Evolutionary conservation across 2,797 vertebrate species (phyloP), one percentile per base, ranked within the genome.

Genomic region (Notamacropus eugenii): DNA sequence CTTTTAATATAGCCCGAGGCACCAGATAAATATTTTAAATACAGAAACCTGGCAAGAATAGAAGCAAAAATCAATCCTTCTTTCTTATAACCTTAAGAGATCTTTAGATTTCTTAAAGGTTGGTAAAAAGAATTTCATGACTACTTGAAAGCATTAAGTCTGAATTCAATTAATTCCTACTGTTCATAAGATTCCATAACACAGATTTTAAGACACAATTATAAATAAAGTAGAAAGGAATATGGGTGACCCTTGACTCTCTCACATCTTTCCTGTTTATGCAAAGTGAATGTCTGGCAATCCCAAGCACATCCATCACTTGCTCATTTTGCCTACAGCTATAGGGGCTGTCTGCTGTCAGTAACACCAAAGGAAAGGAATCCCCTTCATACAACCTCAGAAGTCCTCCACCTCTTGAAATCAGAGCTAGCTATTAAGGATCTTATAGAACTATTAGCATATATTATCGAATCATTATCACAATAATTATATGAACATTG

Each of bases 1-100:
- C 55, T 96, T 93, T 96, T 93, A 55, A 95, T 93, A 94, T 92
- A 93, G 94, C 92, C 62, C 94, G 50, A 94, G 91, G 92, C 94
- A 94, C 29, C 87, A 52, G 57, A 91, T 96, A 95, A 96, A 97
- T 97, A 95, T 96, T 96, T 97, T 92, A 97, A 94, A 90, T 94
- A 87, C 28, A 57, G 92, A 96, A 97, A 95, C 90, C 22, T 93
- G 1, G 50, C 87, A 58, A 95, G 56, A 96, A 96, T 93, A 96
- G 93, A 57, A 96, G 67, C 19, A 93, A 52, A 92, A 0, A 2
- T 95, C 24, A 96, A 40, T 93, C 97, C 87, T 97, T 67, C 31
- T 96, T 94, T 98, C 9, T 0, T 96, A 90, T 96, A 16, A 62
- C 97, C 96, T 97, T 82, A 5, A 92, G 95, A 94, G 91, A 95